Base-by-base conservation (phyloP, 1,140 invertebrate genomes). In the Harpegnathos saltator region DNA sequence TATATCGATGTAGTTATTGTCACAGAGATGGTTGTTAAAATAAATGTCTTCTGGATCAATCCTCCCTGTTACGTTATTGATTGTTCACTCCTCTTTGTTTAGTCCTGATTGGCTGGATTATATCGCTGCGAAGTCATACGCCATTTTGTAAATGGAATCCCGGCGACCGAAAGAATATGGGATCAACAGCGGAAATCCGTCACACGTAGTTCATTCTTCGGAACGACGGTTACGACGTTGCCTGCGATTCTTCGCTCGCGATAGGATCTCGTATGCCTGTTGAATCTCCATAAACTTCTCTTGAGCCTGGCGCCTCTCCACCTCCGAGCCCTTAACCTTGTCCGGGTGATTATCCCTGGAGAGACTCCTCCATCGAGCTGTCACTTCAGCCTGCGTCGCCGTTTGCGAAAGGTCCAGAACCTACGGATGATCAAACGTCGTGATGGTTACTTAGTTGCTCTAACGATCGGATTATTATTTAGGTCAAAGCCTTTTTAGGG, bases 281-380 rank as follows among this genome's bases (percentile, higher is more conserved):
- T 99, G 98, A 83, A 99, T 98, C 91, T 99, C 97, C 94, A 99
- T 98, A 90, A 99, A 99, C 74, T 95, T 96, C 89, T 98, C 96
- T 91, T 99, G 97, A 1, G 98, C 98, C 7, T 93, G 94, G 14
- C 94, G 92, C 14, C 95, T 94, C 80, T 96, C 95, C 0, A 94
- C 93, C 1, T 94, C 92, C 0, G 95, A 95, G 86, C 97, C 97
- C 91, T 97, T 97, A 3, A 97, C 96, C 93, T 98, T 98, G 90
- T 99, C 98, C 0, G 98, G 98, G 95, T 99, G 98, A 93, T 97
- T 97, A 92, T 98, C 96, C n/a, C 97, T 96, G 0, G 98, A 98
- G 0, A 99, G 93, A 48, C 95, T 95, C 63, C 98, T 93, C 96
- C 98, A 99, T 72, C 95, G 96, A 0, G 96, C 90, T 0, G 97